Base-by-base conservation (phyloP, 2,888 invertebrate species). In the Andrena chrysosceles region DNA sequence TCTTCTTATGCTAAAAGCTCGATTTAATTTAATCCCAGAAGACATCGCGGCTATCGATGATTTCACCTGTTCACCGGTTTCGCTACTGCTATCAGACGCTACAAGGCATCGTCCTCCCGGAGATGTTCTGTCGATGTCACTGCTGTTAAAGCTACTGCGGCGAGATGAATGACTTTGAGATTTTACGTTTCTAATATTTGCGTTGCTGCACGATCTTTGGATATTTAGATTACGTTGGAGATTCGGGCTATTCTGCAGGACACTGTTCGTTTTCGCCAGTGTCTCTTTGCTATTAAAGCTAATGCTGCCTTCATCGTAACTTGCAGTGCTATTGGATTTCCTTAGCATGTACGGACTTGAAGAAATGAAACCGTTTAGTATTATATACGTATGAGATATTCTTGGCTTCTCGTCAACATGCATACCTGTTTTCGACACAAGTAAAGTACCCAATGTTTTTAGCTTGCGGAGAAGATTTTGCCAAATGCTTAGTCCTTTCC, bases 151-250 rank as follows among this genome's bases (percentile, higher is more conserved):
- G 68, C 92, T 92, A 84, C 91, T 90, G 13, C 91, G 90, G 73
- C 92, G 87, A 6, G 88, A 85, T 5, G 89, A 56, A 16, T 85
- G 70, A 74, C 77, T 88, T 59, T 90, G 90, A 8, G 89, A 83
- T 73, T 90, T 92, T 1, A 87, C 49, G 79, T 90, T 92, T 67
- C 90, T 94, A 59, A 95, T 94, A 75, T 92, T 94, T 33, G 94
- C 94, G 48, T 94, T 95, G 20, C 94, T 95, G 60, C 94, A 93
- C 29, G 95, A 95, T 83, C 95, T 93, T 87, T 95, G 95, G 69
- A 95, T 92, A 77, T 80, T 89, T 13, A 84, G 74, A 68, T 87
- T 89, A 20, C 87, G 86, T 52, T 89, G 87, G 68, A 90, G 66
- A 56, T 89, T 85, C n/a, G 91, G 87, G 87, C 87, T 92, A 67